phyloP scores from a whole-genome alignment of 2,113 vertebrate genomes.

The Hipposideros armiger region DNA sequence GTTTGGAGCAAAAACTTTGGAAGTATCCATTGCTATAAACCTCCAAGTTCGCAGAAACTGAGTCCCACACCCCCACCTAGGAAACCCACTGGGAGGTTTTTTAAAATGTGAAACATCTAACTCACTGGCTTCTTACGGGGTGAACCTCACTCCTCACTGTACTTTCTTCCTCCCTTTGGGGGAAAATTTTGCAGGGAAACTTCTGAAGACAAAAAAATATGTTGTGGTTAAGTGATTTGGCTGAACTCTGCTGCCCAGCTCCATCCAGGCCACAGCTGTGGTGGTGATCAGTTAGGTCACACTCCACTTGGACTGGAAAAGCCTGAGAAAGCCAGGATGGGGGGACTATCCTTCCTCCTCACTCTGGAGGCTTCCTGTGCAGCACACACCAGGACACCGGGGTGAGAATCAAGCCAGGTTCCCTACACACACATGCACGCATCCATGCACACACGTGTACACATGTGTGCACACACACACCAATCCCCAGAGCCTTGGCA shows the following conservation, averaged over 20 bases:
- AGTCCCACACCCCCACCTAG: background rate
- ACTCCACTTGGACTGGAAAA: background rate
- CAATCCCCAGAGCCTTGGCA: background rate
- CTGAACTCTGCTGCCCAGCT: background rate
- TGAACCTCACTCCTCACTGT: background rate
- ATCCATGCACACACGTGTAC: rapidly evolving
- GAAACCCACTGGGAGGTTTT: background rate
- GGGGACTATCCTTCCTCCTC: background rate
- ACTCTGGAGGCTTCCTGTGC: background rate
- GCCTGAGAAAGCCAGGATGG: background rate
- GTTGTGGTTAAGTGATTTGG: background rate
- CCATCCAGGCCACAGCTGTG: background rate
- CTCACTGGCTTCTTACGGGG: background rate
- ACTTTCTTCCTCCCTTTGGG: background rate
- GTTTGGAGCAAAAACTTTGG: background rate
- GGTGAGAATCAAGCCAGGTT: background rate
- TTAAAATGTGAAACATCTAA: background rate
- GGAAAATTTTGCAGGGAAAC: background rate
- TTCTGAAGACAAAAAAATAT: conserved; percentile 6
- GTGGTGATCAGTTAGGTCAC: background rate
- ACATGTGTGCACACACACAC: background rate
- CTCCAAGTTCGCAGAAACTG: background rate
- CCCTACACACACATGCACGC: background rate
- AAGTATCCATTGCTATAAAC: background rate
- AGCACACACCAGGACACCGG: background rate